Evolutionary conservation across 2,113 vertebrate genomes (phyloP), one percentile per base, ranked within the genome.

Genomic region (Coturnix japonica): DNA sequence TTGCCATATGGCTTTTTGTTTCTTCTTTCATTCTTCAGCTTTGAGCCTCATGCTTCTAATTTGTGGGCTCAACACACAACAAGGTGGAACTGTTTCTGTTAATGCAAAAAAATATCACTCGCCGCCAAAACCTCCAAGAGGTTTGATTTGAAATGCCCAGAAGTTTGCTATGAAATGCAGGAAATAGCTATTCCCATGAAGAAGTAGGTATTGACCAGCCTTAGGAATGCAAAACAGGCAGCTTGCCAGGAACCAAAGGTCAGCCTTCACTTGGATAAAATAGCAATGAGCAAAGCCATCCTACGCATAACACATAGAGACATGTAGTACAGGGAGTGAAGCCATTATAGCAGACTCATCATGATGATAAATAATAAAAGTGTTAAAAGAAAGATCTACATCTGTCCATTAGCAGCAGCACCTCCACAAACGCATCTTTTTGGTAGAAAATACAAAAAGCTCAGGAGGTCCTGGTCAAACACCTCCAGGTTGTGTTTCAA

Each of bases 1-100:
- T 89, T 59, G 85, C 96, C 94, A 96, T 91, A 91, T 94, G 91
- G 91, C 83, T 94, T 91, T 90, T 87, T 91, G 39, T 71, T 95
- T 85, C 92, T 92, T 89, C 54, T 81, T 87, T 76, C 63, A 81
- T 88, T 93, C 90, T 93, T 93, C 75, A 78, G 81, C 61, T 91
- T 83, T 83, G 56, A 89, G 82, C 53, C 57, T 93, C 71, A 56
- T 56, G 83, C 83, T 92, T 87, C 78, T 71, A 47, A 73, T 92
- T 91, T 81, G 83, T 81, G 81, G 91, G n/a, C 63, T 89, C n/a
- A 46, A 87, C 44, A 85, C 88, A 90, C 35, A 88, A 59, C 11
- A 64, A 65, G 19, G 60, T n/a, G 49, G 54, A 57, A 57, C 30
- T 20, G 54, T 57, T 57, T n/a, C 30, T 43, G 28, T 57, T 73